phyloP scores from a whole-genome alignment of 2,888 invertebrate genomes.

The Tipula lateralis region DNA sequence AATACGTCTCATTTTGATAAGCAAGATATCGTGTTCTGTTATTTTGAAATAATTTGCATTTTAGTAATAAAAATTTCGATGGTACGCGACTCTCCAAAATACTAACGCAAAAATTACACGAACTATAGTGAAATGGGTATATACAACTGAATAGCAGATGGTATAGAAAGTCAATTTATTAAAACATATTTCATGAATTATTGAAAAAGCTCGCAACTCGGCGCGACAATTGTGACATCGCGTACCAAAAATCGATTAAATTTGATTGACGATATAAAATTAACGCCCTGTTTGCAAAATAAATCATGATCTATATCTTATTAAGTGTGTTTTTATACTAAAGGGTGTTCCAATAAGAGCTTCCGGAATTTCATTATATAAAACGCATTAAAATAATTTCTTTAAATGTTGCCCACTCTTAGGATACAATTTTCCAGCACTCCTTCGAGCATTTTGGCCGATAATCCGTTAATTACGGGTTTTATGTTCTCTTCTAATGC shows the following conservation, averaged over 20 bases:
- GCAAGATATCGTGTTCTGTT: neutral
- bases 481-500: too few relatives aligned
- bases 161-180: neutral
- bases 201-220: neutral
- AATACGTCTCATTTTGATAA: neutral
- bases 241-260: neutral
- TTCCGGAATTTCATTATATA: too few relatives aligned
- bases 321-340: neutral
- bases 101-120: neutral
- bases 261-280: neutral
- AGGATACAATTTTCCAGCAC: too few relatives aligned
- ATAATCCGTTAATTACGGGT: too few relatives aligned
- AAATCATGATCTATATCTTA: neutral
- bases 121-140: neutral
- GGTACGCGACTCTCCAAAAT: neutral
- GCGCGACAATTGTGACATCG: neutral
- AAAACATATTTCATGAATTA: neutral
- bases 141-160: neutral
- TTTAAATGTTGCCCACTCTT: too few relatives aligned
- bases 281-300: neutral
- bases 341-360: too few relatives aligned
- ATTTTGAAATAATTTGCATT: too few relatives aligned
- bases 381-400: too few relatives aligned
- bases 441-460: too few relatives aligned
- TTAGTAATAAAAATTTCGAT: neutral